Base-by-base conservation (phyloP, 2,797 vertebrate species). In the Lacerta bilineata region DNA sequence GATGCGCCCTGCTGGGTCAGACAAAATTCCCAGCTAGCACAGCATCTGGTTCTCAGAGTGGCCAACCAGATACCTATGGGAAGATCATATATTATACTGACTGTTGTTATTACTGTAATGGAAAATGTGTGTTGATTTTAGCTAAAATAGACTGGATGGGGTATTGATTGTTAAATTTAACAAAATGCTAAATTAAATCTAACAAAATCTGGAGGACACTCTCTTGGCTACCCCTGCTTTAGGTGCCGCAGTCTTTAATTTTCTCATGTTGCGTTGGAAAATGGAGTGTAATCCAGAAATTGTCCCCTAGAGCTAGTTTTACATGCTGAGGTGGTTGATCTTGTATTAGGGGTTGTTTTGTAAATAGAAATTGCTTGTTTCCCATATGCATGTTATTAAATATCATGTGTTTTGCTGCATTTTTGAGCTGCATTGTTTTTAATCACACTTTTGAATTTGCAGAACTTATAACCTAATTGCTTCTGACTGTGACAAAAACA, bases 371-470 rank as follows among this genome's bases (percentile, higher is more conserved):
- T 83, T 68, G 6, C 43, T 83, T 75, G 27, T 90, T 93, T 90
- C 68, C 33, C 0, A 0, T 61, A 71, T 80, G 6, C 17, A 18
- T 3, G 72, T 80, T 87, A 0, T 90, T 89, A 89, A 91, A 92
- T 88, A 69, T 41, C 36, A 8, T 2, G 2, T 33, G 5, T 1
- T 0, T 83, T 92, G 23, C 75, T 25, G 27, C 25, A 2, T 3
- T 68, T 71, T n/a, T 79, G 85, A 83, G 41, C 79, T 80, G 6
- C 55, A 76, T 71, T 81, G 50, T 91, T 93, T 88, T 76, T 66
- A 17, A 59, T 88, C 66, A 0, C n/a, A 27, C n/a, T 88, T 84
- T 90, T 93, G 18, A 88, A 83, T 83, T 87, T 89, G 46, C 50
- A 85, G 0, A 36, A 5, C 84, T 85, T 55, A 59, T 18, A n/a